Base-by-base conservation (phyloP, 1,140 invertebrate species). In the Platyscapa corneri region DNA sequence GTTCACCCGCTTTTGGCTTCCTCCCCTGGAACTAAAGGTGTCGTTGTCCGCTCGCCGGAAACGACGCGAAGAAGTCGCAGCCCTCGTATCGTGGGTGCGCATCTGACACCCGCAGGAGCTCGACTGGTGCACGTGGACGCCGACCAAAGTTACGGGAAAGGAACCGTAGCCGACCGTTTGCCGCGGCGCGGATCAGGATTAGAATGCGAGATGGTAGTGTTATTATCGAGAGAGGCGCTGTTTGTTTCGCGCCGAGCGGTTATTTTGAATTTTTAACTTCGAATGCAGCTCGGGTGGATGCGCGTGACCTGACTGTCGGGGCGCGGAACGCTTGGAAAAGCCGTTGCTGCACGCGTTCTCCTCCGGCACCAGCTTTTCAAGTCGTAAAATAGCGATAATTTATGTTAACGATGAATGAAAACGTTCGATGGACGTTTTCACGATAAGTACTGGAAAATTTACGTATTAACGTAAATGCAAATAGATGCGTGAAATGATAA, bases 61-160 rank as follows among this genome's bases (percentile, higher is more conserved):
- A 75, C 83, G n/a, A 8, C 23, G 20, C 65, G 14, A 56, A 34
- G 49, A 32, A 78, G 30, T 75, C 72, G 56, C 39, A 3, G 53
- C 2, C 18, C 0, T 46, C 77, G n/a, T 82, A 76, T 77, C 86
- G 76, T 27, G n/a, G 39, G 82, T 72, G 86, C 23, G 70, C 70
- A 85, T 86, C 84, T 82, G 70, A 77, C 72, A 82, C 70, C 84
- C 84, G 84, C 67, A 85, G n/a, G 32, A 7, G 18, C 6, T 70
- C 34, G 16, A 0, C 34, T 39, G 8, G 37, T n/a, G 8, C 67
- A 27, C 34, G 20, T 30, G 32, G 14, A 53, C 3, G 56, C 10
- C 23, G 23, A 60, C 7, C 56, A 16, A 20, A 12, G 8, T 18
- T 7, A 7, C 16, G 18, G n/a, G 27, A n/a, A 32, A 39, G 74